These are phyloP conservation scores for Sinotaia quadrata DNA, from an alignment of 2,888 invertebrate species.

Conservation along the genomic window DNA sequence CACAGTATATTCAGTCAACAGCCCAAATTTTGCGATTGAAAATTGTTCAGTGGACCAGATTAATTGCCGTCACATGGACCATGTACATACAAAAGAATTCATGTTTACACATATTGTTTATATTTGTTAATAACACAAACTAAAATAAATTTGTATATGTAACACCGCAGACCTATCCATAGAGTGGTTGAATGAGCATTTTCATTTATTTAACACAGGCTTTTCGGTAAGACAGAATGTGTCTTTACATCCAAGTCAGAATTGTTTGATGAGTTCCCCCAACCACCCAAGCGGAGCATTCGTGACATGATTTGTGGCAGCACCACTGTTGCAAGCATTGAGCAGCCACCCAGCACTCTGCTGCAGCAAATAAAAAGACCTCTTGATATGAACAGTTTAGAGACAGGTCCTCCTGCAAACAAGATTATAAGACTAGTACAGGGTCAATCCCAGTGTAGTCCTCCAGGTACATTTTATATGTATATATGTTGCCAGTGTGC, in stretches of 20 bases:
- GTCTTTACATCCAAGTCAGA: constrained; percentile 57
- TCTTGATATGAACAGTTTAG: constrained; percentile 61
- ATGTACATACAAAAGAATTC: no score
- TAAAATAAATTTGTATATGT: background rate
- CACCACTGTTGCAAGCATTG: constrained; percentile 54
- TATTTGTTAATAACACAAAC: no score
- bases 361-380: constrained; percentile 57
- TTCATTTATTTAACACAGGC: constrained; percentile 45
- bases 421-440: constrained; percentile 33
- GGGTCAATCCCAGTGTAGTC: no score
- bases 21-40: no score
- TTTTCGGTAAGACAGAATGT: constrained; percentile 59
- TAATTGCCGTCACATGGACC: no score
- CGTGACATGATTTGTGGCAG: constrained; percentile 57
- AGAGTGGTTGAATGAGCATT: no score
- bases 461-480: no score
- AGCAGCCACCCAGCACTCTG: constrained; percentile 52
- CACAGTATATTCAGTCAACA: no score
- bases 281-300: constrained; percentile 43
- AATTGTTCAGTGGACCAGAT: no score
- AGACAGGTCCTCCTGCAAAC: constrained; percentile 61
- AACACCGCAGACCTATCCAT: no score
- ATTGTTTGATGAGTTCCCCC: constrained; percentile 47
- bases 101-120: no score
- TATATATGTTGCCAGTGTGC: no score